A percentile compares a stretch with the other conserved stretches of the same genome.
Conservation (phyloP, 2,797 vertebrate species). For the Dendrocincla tyrannina region DNA sequence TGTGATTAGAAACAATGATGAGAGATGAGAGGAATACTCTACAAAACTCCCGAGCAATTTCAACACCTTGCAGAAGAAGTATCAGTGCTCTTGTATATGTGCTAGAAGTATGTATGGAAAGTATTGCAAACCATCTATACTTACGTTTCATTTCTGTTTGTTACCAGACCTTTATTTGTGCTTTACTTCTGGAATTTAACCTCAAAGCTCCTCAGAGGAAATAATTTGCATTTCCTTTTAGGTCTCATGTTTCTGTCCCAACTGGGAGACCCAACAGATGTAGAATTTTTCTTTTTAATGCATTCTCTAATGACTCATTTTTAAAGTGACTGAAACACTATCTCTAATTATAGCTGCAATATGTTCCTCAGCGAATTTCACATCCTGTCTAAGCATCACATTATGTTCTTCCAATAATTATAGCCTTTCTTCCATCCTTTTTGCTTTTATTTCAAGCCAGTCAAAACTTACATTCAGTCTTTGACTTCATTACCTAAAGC, state of each 20-base stretch:
- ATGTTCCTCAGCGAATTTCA: conserved; percentile 68
- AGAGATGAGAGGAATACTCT: background rate
- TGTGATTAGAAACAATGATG: background rate
- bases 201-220: conserved; percentile 18
- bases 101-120: background rate
- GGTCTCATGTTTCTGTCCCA: conserved; percentile 48
- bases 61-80: background rate
- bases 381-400: conserved; percentile 68
- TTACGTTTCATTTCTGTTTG: background rate
- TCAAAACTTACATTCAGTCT: conserved; percentile 50
- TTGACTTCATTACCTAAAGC: conserved; percentile 8
- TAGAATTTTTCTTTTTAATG: conserved; percentile 72
- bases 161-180: background rate
- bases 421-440: conserved; percentile 52
- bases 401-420: conserved; percentile 71
- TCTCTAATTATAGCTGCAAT: conserved; percentile 72
- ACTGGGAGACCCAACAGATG: conserved; percentile 62
- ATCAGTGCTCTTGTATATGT: background rate
- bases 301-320: conserved; percentile 72
- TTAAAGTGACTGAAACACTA: conserved; percentile 69
- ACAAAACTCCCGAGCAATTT: background rate
- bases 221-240: conserved; percentile 32
- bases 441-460: conserved; percentile 57
- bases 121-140: background rate
- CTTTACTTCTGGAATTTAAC: conserved; percentile 23